Base-by-base conservation (phyloP, 1,140 invertebrate species). In the Rhyacophila brunnea region DNA sequence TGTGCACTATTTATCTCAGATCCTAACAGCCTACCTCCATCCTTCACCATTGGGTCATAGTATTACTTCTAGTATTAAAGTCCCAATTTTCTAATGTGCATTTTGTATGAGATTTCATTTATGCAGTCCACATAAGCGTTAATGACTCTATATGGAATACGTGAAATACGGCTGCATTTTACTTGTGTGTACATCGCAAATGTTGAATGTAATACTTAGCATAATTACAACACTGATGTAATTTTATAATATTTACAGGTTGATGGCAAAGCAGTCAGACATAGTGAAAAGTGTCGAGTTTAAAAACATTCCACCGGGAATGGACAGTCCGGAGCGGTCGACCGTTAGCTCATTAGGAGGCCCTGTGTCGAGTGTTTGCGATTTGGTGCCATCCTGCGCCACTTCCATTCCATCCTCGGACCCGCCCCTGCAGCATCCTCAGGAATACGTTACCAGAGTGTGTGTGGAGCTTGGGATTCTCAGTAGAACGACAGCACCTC, bases 201-300 rank as follows among this genome's bases (percentile, higher is more conserved):
- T n/a, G n/a, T n/a, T n/a, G n/a, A n/a, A n/a, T n/a, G n/a, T n/a
- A n/a, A n/a, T n/a, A n/a, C n/a, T n/a, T n/a, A n/a, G 23, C 23
- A 28, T 28, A 28, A 28, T 28, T 28, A 28, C 9, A 3, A 5
- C 23, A 28, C 9, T 28, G n/a, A n/a, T n/a, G n/a, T n/a, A n/a
- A n/a, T n/a, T n/a, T n/a, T n/a, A n/a, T n/a, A n/a, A n/a, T n/a
- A 46, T 52, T 56, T 61, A 19, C 18, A 64, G 57, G 23, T 55
- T 45, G 11, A 62, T 65, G n/a, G 75, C 75, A 58, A 74, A 74
- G 52, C 71, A 74, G 36, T 75, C 77, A 5, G 77, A 78, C 53
- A 79, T 79, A 38, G 74, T 79, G 20, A 72, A 74, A 20, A 74
- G 77, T 60, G 75, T 77, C 0, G 75, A 78, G 61, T 76, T 75